phyloP scores from a whole-genome alignment of 2,797 vertebrate species.

The Vultur gryphus region DNA sequence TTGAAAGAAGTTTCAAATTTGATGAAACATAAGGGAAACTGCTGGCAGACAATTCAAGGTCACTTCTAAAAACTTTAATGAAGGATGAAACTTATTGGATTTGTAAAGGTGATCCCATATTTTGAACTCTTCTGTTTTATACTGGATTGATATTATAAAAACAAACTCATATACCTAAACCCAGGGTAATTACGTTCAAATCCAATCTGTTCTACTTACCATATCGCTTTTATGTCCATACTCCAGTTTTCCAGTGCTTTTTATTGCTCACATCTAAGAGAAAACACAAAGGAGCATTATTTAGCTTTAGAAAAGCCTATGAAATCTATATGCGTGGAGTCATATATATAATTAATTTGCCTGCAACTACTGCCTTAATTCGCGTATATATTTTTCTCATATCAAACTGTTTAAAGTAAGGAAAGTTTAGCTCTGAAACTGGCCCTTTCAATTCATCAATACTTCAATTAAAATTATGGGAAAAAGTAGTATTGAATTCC shows the following conservation, averaged over 20 bases:
- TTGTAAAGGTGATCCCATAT: not conserved
- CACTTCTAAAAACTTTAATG: not conserved
- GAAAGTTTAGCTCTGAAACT: not conserved
- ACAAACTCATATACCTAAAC: not conserved
- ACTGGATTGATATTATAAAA: not conserved
- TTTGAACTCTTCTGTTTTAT: not conserved
- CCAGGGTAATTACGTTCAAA: not conserved
- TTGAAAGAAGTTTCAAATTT: not conserved
- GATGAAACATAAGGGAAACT: not conserved
- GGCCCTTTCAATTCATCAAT: not conserved
- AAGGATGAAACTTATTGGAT: not conserved
- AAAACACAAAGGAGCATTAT: not conserved
- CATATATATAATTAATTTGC: not conserved
- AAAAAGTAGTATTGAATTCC: not conserved
- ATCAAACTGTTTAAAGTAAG: not conserved
- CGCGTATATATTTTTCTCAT: not conserved
- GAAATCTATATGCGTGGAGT: not conserved
- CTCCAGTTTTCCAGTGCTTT: not conserved
- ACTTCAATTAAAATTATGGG: not conserved
- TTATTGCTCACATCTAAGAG: not conserved
- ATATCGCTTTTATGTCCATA: not conserved
- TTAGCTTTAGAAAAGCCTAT: not conserved
- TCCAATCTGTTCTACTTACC: not conserved
- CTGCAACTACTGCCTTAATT: not conserved
- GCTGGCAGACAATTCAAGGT: not conserved